Base-by-base conservation (phyloP, 2,113 vertebrate species). In the Herpailurus yagouaroundi region DNA sequence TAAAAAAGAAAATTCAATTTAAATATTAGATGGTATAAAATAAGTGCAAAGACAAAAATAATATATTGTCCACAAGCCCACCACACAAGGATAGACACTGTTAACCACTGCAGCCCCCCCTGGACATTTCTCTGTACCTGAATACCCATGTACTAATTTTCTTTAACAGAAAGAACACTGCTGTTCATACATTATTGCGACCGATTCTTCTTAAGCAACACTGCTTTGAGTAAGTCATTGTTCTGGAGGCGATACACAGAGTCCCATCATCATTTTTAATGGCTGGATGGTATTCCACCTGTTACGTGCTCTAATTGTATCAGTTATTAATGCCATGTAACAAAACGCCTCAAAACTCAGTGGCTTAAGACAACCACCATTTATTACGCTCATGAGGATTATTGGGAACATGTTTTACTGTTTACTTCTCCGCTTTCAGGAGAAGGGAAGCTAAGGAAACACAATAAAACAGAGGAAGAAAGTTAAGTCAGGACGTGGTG, bases 241-340 rank as follows among this genome's bases (percentile, higher is more conserved):
- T 73, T 93, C 55, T 74, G 27, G 63, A 81, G 95, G 95, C 57
- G 60, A 71, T 55, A 77, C 41, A 71, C 63, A 10, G 71, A 80
- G 9, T 69, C 36, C 69, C 14, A 27, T 27, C 66, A 86, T 86
- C 27, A 23, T 96, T 86, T 96, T 93, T 80, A 91, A 76, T 91
- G 55, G 55, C 68, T 94, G 25, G 64, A 74, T 91, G 63, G 36
- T 93, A 63, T 66, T 91, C 50, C 29, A 25, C n/a, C 36, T 76
- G 84, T 87, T 91, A 29, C 55, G 86, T 31, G 55, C 45, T 81
- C 86, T 95, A 89, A 91, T 74, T 94, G 76, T 89, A 91, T 95
- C 50, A 71, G 76, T 69, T 95, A 82, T 18, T 84, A 84, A 74
- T 91, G 85, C 76, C 23, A 21, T 64, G 69, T 96, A 91, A 93